phyloP scores from a whole-genome alignment of 2,797 vertebrate genomes.

The Scarus forsteni region DNA sequence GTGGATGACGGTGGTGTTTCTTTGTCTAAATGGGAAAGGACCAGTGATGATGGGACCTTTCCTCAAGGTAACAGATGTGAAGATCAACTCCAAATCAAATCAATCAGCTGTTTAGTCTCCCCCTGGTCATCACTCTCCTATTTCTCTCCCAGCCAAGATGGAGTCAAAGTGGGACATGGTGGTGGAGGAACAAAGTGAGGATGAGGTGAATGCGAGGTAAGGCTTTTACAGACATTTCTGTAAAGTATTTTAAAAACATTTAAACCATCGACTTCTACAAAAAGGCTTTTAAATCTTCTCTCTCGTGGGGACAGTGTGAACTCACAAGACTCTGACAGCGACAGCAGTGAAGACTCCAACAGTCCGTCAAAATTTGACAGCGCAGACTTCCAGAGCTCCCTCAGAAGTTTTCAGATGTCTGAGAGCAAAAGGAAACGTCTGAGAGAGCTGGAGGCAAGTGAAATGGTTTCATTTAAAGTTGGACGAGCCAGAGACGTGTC shows the following conservation, averaged over 20 bases:
- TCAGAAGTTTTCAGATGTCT: conserved; percentile 83
- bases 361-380: conserved; percentile 80
- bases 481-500: neutral
- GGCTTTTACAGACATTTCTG: neutral
- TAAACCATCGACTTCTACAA: neutral
- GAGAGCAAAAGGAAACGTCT: conserved; percentile 86
- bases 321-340: conserved; percentile 74
- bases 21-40: conserved; percentile 88
- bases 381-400: conserved; percentile 82
- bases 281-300: neutral
- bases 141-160: conserved; percentile 69
- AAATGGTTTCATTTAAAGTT: neutral
- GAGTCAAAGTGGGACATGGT: conserved; percentile 81
- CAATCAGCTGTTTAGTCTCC: neutral
- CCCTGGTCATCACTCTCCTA: conserved; percentile 11
- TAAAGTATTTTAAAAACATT: neutral
- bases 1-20: conserved; percentile 80
- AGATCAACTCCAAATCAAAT: neutral
- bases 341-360: conserved; percentile 79
- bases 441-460: conserved; percentile 84
- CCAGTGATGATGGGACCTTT: conserved; percentile 66
- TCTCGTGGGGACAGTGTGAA: conserved; percentile 48
- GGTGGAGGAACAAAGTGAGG: conserved; percentile 56
- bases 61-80: conserved; percentile 67
- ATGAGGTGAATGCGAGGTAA: conserved; percentile 73